Evolutionary conservation across 1,140 invertebrate species (phyloP).

Genomic region (Acromyrmex echinatior): DNA sequence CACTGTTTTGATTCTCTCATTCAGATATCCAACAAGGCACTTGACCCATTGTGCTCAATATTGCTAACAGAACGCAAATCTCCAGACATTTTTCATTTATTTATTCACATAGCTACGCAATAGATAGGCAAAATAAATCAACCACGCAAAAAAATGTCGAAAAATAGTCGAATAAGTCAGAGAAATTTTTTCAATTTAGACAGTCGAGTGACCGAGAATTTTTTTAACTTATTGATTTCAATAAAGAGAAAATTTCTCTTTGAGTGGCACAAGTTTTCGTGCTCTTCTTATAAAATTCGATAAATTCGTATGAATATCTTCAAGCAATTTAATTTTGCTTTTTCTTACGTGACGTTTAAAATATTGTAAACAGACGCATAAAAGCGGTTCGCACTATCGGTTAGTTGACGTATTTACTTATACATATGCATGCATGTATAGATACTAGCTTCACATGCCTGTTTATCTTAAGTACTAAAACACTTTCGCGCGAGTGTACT

Average conservation of each 20-base stretch:
- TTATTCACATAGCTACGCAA: neutral
- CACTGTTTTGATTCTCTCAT: slow-evolving; percentile 18
- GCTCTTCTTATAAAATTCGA: neutral
- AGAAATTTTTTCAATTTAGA: neutral
- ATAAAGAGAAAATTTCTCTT: neutral
- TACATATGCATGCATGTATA: neutral
- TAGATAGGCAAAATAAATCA: neutral
- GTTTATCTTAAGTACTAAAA: slow-evolving; percentile 12
- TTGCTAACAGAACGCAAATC: neutral
- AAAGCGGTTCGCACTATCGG: neutral
- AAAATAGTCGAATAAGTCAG: neutral
- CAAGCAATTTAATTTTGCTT: neutral
- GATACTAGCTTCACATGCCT: neutral
- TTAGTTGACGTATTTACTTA: slow-evolving; percentile 29
- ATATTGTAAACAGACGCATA: neutral
- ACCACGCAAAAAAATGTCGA: neutral
- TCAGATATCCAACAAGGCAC: neutral
- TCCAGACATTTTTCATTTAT: neutral
- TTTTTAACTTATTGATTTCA: neutral
- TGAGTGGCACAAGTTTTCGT: neutral
- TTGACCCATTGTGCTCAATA: slow-evolving; percentile 13
- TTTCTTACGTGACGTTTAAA: neutral
- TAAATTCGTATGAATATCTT: neutral
- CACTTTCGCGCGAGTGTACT: neutral
- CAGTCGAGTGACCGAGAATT: no score